Evolutionary conservation across 2,797 vertebrate genomes (phyloP).

Genomic region (Phyllotis vaccarum): DNA sequence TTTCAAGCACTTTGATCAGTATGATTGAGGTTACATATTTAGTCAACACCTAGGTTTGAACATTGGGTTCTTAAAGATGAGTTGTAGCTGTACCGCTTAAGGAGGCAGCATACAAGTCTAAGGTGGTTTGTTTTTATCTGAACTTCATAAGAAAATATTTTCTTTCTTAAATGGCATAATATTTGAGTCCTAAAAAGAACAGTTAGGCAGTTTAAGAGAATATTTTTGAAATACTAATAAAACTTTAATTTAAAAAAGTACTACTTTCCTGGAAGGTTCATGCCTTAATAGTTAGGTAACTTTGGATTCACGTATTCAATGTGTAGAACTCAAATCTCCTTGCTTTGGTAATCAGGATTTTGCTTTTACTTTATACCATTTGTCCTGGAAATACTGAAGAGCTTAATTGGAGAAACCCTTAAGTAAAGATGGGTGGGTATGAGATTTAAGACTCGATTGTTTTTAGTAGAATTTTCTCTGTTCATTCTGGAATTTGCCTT

Average conservation of each 20-base stretch:
- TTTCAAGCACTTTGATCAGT: neutral
- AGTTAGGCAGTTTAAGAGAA: neutral
- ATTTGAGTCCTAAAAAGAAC: neutral
- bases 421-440: constrained; percentile 44
- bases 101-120: neutral
- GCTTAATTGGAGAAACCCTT: constrained; percentile 57
- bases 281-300: neutral
- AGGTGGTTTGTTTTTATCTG: neutral
- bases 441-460: constrained; percentile 65
- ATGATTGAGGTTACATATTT: too few relatives aligned
- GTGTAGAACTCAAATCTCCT: constrained; percentile 37
- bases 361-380: neutral
- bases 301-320: neutral
- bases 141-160: neutral
- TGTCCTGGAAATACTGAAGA: neutral
- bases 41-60: neutral
- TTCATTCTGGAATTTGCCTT: constrained; percentile 88
- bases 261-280: neutral
- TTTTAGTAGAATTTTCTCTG: constrained; percentile 74
- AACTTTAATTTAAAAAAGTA: neutral
- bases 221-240: neutral
- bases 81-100: neutral
- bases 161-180: neutral
- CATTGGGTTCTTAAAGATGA: neutral
- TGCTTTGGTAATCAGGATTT: constrained; percentile 54